Base-by-base conservation (phyloP, 2,113 vertebrate genomes). In the Etheostoma cragini region DNA sequence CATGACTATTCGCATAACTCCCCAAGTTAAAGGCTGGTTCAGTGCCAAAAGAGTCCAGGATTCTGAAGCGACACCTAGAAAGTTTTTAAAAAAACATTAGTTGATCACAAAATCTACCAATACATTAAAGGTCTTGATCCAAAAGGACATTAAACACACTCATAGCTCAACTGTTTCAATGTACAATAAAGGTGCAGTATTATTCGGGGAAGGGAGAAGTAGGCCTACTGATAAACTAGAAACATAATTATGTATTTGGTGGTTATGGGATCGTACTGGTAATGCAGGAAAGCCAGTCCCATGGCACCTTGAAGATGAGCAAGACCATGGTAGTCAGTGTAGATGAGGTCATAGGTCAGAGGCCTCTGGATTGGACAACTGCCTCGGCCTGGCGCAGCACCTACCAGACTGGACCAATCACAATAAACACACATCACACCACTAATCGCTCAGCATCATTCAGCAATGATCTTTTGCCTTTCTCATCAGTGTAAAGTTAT, bases 31-130 rank as follows among this genome's bases (percentile, higher is more conserved):
- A 95, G 15, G 89, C 93, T 5, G 94, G 94, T 70, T 95, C 94
- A 0, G 94, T 95, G 30, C 94, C 94, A 64, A 95, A 95, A 1
- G 94, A 94, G 78, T 95, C 94, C 80, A 95, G 82, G 88, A 95
- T 90, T 72, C 94, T 91, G 79, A 92, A 95, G 71, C 82, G 90
- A 56, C 94, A 95, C 73, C 94, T 95, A 14, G 4, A 84, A 35
- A 78, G 38, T 26, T 46, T 13, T 16, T 10, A 4, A 4, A 30
- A 30, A 30, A 30, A 30, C 30, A 30, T 30, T 30, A 13, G 35
- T 62, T 66, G 30, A 56, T 26, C 13, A 54, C 4, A 71, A 33
- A 42, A 19, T 65, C 35, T 19, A 64, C 19, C 6, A 26, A n/a
- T 47, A 12, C 21, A 54, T 21, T 21, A 54, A 76, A 42, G 35